Conservation (phyloP, 2,888 invertebrate species). For the Apodemia duryi region DNA sequence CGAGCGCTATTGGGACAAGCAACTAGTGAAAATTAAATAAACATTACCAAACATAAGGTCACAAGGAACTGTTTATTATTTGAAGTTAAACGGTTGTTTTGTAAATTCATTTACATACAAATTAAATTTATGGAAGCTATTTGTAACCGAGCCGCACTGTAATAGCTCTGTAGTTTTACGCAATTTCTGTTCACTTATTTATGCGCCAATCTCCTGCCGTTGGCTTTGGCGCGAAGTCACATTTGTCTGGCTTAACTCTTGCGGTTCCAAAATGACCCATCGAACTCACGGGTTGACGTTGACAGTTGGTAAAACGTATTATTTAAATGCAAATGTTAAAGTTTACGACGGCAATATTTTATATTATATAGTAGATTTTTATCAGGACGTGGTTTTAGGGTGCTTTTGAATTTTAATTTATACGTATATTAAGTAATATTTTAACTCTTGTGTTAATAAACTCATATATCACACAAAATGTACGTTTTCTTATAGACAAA, state of each 20-base stretch:
- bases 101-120: constrained; percentile 21
- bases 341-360: constrained; percentile 18
- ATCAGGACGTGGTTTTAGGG: constrained; percentile 1
- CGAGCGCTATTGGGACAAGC: no score
- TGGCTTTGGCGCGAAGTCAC: constrained; percentile 47
- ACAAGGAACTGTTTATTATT: not conserved
- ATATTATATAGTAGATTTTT: constrained; percentile 1
- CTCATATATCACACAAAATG: no score
- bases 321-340: constrained; percentile 19
- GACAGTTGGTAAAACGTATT: constrained; percentile 25
- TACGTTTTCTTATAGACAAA: no score
- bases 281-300: constrained; percentile 35
- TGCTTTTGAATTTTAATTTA: constrained; percentile 10
- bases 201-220: constrained; percentile 51
- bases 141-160: constrained; percentile 20
- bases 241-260: constrained; percentile 66
- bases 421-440: not conserved
- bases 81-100: not conserved
- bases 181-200: constrained; percentile 39
- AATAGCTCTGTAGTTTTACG: constrained; percentile 27
- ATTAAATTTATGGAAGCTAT: constrained; percentile 20
- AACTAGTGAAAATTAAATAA: not conserved
- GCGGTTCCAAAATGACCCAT: constrained; percentile 55
- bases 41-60: not conserved
- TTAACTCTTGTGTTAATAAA: no score